Conservation (phyloP, 2,888 invertebrate species). For the Helleia helle region DNA sequence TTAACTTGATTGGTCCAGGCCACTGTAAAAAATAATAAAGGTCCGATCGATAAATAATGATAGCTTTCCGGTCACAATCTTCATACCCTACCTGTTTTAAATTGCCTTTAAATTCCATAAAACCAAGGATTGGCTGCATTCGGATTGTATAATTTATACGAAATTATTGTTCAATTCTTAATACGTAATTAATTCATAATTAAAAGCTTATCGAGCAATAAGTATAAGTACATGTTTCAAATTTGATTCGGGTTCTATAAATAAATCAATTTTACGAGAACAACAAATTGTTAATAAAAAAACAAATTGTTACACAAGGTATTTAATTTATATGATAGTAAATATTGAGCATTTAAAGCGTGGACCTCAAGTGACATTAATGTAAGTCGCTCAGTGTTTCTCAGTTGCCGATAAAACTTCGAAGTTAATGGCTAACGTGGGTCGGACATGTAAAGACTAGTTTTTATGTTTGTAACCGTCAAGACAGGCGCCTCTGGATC, state of each 20-base stretch:
- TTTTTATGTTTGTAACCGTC: constrained; percentile 52
- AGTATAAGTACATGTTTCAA: too few species aligned
- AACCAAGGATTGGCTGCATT: constrained; percentile 4
- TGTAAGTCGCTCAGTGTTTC: constrained; percentile 49
- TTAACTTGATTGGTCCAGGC: constrained; percentile 57
- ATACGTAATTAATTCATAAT: too few species aligned
- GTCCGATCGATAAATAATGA: constrained; percentile 51
- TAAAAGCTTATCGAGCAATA: too few species aligned
- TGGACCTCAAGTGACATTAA: constrained; percentile 22
- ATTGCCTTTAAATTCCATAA: constrained; percentile 18
- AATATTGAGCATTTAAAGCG: not conserved
- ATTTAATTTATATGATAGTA: not conserved
- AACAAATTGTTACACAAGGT: not conserved
- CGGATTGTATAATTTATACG: not conserved
- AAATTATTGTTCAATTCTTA: not conserved
- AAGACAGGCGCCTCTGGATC: constrained; percentile 51
- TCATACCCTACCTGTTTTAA: constrained; percentile 20
- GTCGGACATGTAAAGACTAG: constrained; percentile 37
- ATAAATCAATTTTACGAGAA: too few species aligned
- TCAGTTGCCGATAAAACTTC: constrained; percentile 54
- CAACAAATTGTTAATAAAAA: too few species aligned
- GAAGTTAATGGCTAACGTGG: constrained; percentile 55
- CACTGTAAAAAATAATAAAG: constrained; percentile 41
- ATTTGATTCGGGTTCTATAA: too few species aligned
- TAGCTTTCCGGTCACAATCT: constrained; percentile 26